Evolutionary conservation across 2,113 vertebrate species (phyloP).

Genomic region (Amazona vittata): DNA sequence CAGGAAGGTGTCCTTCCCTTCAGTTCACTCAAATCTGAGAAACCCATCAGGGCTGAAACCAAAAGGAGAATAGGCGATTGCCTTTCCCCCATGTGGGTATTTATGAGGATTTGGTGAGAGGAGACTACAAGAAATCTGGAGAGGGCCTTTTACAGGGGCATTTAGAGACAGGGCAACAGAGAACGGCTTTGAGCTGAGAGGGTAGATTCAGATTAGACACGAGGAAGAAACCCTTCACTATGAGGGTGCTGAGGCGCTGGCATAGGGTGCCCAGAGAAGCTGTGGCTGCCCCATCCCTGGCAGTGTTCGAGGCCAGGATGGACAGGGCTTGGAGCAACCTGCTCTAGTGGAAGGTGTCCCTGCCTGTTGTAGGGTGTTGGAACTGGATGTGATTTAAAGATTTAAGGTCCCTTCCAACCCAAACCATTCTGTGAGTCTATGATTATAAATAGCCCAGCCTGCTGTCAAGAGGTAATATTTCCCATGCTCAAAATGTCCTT

Average conservation of each 20-base stretch:
- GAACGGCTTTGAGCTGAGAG: not conserved
- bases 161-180: not conserved
- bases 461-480: not conserved
- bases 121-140: not conserved
- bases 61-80: not conserved
- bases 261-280: not conserved
- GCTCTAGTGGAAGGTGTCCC: not conserved
- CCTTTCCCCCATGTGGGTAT: not conserved
- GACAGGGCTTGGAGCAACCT: not conserved
- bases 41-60: fast-evolving
- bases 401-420: not conserved
- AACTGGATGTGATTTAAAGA: not conserved
- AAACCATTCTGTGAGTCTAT: not conserved
- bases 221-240: not conserved
- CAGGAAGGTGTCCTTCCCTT: not conserved
- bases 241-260: not conserved
- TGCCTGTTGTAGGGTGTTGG: not conserved
- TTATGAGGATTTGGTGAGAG: not conserved
- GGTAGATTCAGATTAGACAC: not conserved
- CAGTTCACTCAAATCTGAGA: not conserved
- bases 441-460: not conserved
- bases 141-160: not conserved
- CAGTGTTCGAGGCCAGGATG: not conserved
- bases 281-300: not conserved
- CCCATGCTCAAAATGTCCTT: not conserved